Base-by-base conservation (phyloP, 2,113 vertebrate genomes). In the Cryptotis parvus region DNA sequence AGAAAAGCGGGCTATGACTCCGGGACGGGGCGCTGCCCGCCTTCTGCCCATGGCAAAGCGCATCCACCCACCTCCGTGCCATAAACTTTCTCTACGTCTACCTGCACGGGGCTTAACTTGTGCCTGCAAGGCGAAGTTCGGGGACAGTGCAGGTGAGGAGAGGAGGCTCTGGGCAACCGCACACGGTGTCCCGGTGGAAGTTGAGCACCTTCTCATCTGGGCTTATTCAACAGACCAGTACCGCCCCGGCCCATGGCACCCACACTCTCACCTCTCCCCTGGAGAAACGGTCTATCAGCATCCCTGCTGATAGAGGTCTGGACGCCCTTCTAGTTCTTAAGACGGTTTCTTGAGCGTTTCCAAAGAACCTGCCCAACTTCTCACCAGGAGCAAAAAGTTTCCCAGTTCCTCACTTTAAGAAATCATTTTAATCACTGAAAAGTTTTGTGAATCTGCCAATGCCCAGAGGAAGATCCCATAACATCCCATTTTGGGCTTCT, bases 1-100 rank as follows among this genome's bases (percentile, higher is more conserved):
- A 22, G 22, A 58, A 22, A 58, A 55, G 20, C 18, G 20, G 3
- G 2, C 15, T 6, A 15, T 22, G 52, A 22, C 52, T 55, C 52
- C 20, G 75, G 78, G 85, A 90, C 78, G 75, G 78, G 85, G 88
- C 78, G 89, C 83, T 37, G 6, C 2, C 75, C 69, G 26, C 6
- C 3, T 35, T 31, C 85, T 26, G 27, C 72, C n/a, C 66, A 12
- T 52, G 65, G 70, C 82, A 52, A 85, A 77, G 75, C 79, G 76
- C n/a, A 18, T 3, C 2, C 2, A 33, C 52, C 4, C 29, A 65
- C 29, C 10, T 1, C 31, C 0, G 33, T 0, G 58, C 73, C 37
- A 41, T 35, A 33, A 90, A 85, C 27, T 55, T 81, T 74, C 69
- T 69, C 79, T 52, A 24, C 61, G 39, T 33, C 66, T 58, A 65